Percentiles rank a stretch among this genome's conserved stretches.
Evolutionary conservation across 1,140 invertebrate genomes (phyloP).

Genomic region (Conus betulinus): DNA sequence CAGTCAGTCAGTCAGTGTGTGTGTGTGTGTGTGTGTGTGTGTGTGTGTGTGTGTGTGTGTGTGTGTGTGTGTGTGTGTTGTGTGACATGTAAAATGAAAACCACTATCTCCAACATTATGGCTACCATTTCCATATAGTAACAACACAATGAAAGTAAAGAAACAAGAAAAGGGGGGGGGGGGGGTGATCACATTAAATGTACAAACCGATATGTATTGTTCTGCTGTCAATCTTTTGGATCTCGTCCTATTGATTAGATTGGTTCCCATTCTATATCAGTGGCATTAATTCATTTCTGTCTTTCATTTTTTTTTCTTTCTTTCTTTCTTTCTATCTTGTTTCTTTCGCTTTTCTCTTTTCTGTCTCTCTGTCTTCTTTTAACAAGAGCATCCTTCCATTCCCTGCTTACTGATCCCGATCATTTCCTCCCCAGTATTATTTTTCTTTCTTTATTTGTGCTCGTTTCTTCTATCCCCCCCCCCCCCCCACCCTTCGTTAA

Average conservation of each 20-base stretch:
- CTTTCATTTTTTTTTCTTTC: background rate
- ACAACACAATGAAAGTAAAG: no score
- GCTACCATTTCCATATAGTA: no score
- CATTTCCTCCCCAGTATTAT: background rate
- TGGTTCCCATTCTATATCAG: no score
- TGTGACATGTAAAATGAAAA: background rate
- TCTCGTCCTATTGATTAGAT: no score
- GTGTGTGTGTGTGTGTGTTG: conserved; percentile 15
- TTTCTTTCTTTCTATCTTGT: background rate
- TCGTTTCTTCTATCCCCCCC: background rate
- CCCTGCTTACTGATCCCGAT: background rate
- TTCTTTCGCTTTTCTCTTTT: background rate
- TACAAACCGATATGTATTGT: no score
- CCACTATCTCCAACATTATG: no score
- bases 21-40: conserved; percentile 13
- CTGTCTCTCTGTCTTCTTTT: background rate
- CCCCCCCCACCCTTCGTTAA: background rate
- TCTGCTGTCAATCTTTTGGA: no score
- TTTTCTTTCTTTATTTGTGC: background rate
- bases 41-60: conserved; percentile 15
- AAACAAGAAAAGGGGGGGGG: no score
- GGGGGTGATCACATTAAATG: no score
- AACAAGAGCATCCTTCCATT: background rate
- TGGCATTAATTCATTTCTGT: background rate
- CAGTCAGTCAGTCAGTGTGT: background rate